Evolutionary conservation across 2,797 vertebrate genomes (phyloP), one percentile per base, ranked within the genome.

Genomic region (Carcharodon carcharias): DNA sequence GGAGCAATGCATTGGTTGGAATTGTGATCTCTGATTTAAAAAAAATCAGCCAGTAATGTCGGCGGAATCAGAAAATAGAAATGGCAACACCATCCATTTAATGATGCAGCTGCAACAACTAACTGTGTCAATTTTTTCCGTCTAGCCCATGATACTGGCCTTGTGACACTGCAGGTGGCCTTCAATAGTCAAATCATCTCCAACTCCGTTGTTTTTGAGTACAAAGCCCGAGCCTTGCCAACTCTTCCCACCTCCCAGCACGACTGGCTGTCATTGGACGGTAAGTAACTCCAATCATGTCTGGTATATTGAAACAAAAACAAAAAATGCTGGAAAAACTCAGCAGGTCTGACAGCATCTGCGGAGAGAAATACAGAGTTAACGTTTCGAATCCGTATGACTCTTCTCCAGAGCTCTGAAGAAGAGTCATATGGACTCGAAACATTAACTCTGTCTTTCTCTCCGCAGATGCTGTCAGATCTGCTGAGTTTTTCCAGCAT

Each of bases 161-260:
- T 99, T 63, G 99, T 99, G 98, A 99, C 99, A 88, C 98, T 99
- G 97, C 99, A 99, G 98, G 99, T 99, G 98, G 99, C 99, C 97
- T 98, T 98, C 98, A 99, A 99, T 98, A 99, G 98, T 98, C 99
- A 99, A 98, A 99, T 99, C 97, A 99, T 99, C 98, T 99, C 99
- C 97, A 99, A 98, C 97, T 99, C 99, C 0, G 99, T 99, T 98
- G 99, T 99, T 97, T 99, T 99, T 97, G 99, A 99, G 97, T 99
- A 99, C 97, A 99, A 99, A 98, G 99, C 99, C 77, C 99, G 99
- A 91, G 99, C 99, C 96, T 98, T 99, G 97, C 99, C 99, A 96
- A 98, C 99, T 67, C 98, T 99, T 97, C 99, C 99, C 96, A 99
- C 99, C 96, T 99, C 99, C 69, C 99, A 99, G 98, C 99, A 99